These are phyloP conservation scores for Gadus chalcogrammus DNA, from an alignment of 2,113 vertebrate genomes.

Conservation along the genomic window DNA sequence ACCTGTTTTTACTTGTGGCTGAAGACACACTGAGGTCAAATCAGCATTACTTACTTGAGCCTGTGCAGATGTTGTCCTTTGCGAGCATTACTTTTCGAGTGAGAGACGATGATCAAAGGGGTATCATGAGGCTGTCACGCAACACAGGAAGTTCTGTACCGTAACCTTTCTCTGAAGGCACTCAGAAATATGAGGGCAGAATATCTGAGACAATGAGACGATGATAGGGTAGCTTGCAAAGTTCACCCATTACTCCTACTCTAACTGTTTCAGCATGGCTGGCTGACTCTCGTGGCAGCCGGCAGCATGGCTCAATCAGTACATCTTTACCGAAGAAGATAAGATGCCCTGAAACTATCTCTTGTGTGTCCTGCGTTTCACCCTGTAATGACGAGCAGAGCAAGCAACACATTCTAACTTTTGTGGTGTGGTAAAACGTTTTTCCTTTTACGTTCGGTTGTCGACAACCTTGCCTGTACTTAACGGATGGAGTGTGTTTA, in stretches of 20 bases:
- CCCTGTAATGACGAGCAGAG: too few relatives aligned
- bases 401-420: background rate
- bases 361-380: background rate
- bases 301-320: background rate
- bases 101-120: too few relatives aligned
- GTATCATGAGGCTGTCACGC: too few relatives aligned
- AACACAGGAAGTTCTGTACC: too few relatives aligned
- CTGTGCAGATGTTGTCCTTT: background rate
- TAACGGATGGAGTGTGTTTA: background rate
- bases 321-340: background rate
- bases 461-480: background rate
- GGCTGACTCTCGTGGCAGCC: background rate
- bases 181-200: background rate
- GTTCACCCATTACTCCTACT: too few relatives aligned
- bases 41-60: too few relatives aligned
- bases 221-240: too few relatives aligned
- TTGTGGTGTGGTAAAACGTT: conserved; percentile 1
- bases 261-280: background rate
- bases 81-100: background rate
- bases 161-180: background rate
- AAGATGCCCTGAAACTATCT: background rate
- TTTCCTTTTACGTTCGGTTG: too few relatives aligned
- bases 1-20: conserved; percentile 17
- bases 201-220: background rate
- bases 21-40: too few relatives aligned